Conservation (phyloP, 2,888 invertebrate species). For the Trachelus tabidus region DNA sequence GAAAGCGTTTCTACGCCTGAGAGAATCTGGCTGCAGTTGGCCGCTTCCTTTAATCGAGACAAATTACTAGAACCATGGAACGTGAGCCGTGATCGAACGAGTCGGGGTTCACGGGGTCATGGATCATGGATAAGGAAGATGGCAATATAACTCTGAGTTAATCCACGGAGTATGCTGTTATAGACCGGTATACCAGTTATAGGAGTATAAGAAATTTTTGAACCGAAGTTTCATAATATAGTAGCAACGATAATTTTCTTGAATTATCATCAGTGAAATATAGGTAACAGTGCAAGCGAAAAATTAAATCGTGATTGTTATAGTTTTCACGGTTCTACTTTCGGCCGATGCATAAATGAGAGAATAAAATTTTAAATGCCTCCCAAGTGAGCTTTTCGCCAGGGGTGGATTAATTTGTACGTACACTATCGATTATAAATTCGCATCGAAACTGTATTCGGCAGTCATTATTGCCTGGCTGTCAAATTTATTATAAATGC, state of each 20-base stretch:
- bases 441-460: conserved; percentile 47
- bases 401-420: conserved; percentile 31
- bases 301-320: neutral
- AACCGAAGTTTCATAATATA: neutral
- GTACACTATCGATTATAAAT: conserved; percentile 39
- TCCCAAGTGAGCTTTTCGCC: neutral
- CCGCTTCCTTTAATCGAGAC: conserved; percentile 47
- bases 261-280: neutral
- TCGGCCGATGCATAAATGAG: neutral
- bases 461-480: conserved; percentile 51
- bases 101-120: conserved; percentile 25
- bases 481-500: conserved; percentile 37
- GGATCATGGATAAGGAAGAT: conserved; percentile 22
- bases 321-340: neutral
- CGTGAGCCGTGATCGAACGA: conserved; percentile 46
- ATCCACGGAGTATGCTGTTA: conserved; percentile 9
- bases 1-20: neutral
- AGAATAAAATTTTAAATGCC: neutral
- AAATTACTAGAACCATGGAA: conserved; percentile 42
- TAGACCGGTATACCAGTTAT: neutral
- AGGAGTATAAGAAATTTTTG: too few species aligned
- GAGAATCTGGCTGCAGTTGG: neutral
- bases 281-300: neutral
- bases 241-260: neutral
- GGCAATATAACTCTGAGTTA: conserved; percentile 28